These are phyloP conservation scores for Leptopilina clavipes DNA, from an alignment of 1,140 invertebrate genomes.

Conservation along the genomic window DNA sequence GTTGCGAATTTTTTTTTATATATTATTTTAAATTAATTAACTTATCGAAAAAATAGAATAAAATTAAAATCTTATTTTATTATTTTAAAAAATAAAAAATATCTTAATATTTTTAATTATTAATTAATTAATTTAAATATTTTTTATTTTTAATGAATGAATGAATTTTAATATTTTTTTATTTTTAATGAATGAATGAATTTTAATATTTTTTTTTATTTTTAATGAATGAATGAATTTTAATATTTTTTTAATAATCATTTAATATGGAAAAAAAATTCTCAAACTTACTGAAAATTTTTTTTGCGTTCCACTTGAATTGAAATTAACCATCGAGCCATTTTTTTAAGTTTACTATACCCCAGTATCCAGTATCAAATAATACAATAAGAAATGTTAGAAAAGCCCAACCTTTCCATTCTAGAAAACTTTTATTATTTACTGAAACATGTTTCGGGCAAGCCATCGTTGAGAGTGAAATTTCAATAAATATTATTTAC, in stretches of 20 bases:
- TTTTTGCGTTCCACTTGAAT: background rate
- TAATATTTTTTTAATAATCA: too few species aligned
- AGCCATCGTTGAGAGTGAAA: constrained; percentile 39
- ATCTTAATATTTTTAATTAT: too few species aligned
- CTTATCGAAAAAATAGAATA: too few species aligned
- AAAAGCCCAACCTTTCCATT: constrained; percentile 57
- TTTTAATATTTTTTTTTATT: too few species aligned
- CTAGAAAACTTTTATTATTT: constrained; percentile 35
- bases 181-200: too few species aligned
- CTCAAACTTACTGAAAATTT: background rate
- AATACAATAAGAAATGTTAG: constrained; percentile 54
- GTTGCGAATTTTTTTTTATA: background rate
- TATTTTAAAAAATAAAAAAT: too few species aligned
- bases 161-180: too few species aligned
- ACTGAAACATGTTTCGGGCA: constrained; percentile 31
- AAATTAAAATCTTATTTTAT: too few species aligned
- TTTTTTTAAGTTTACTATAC: constrained; percentile 39
- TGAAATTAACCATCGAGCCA: constrained; percentile 3
- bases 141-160: too few species aligned
- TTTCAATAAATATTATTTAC: background rate
- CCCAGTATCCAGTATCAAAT: constrained; percentile 47
- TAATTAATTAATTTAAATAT: background rate
- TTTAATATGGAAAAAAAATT: background rate
- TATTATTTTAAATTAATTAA: too few species aligned
- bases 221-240: too few species aligned